Conservation (phyloP, 1,140 invertebrate species). For the Forficula auricularia region DNA sequence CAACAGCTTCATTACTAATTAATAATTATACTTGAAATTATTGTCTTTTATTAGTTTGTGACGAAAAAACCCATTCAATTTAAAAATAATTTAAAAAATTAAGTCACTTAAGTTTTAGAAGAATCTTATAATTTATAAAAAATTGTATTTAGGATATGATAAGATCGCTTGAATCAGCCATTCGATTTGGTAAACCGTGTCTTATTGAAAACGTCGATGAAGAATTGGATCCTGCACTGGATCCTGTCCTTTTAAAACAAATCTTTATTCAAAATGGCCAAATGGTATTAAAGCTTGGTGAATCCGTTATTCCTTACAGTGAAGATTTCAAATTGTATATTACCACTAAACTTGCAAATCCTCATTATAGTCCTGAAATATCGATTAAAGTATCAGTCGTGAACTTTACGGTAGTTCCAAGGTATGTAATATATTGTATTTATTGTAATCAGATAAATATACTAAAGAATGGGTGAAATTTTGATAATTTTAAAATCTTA, state of each 20-base stretch:
- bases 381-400: slow-evolving; percentile 46
- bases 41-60: too few species aligned
- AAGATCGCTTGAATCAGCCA: slow-evolving; percentile 49
- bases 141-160: slow-evolving; percentile 30
- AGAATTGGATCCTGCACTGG: slow-evolving; percentile 44
- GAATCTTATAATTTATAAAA: too few species aligned
- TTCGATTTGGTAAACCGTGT: slow-evolving; percentile 48
- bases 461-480: too few species aligned
- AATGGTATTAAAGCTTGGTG: slow-evolving; percentile 30
- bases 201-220: slow-evolving; percentile 42
- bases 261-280: slow-evolving; percentile 22
- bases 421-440: slow-evolving; percentile 21
- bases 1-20: too few species aligned
- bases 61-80: too few species aligned
- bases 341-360: slow-evolving; percentile 52
- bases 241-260: slow-evolving; percentile 38
- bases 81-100: too few species aligned
- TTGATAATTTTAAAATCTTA: not conserved
- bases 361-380: slow-evolving; percentile 51
- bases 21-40: too few species aligned
- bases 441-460: too few species aligned
- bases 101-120: too few species aligned
- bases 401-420: slow-evolving; percentile 47
- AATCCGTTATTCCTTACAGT: slow-evolving; percentile 42
- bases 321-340: slow-evolving; percentile 45